Evolutionary conservation across 2,888 invertebrate genomes (phyloP), one percentile per base, ranked within the genome.

Genomic region (Drosophila ustulata): DNA sequence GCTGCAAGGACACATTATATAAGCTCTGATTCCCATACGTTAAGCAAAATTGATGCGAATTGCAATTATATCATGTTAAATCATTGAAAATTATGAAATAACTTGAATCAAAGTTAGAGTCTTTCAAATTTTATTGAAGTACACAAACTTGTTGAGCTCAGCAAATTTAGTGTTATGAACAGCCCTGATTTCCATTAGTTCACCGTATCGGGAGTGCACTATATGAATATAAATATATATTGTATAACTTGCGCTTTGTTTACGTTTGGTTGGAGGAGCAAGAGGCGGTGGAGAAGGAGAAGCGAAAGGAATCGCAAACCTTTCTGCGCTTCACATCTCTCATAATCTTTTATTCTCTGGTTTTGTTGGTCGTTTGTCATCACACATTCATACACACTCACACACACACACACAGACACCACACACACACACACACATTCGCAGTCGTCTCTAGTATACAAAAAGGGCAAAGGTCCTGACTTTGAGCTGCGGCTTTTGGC

Each of bases 321-420:
- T 52, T 57, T 58, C 37, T 52, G 46, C 52, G 58, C 52, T 50
- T 59, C 49, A 67, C 28, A 56, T 58, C 56, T 45, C 43, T 43
- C 66, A 39, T 61, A 70, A 77, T 74, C 64, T 50, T 56, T 64
- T 41, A 43, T 66, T 61, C 52, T 55, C 51, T 57, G 66, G 46
- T 56, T 77, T 61, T 26, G 37, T 53, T 59, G 68, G 52, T 30
- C 62, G 71, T 80, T 83, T 78, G 75, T 71, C 81, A 80, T 74
- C 62, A 26, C 11, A 13, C 43, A 41, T 37, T 37, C n/a, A 32
- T 6, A 23, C 41, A 56, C 30, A 52, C 47, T 55, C 32, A 49
- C 25, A 68, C 32, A 30, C 26, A 52, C 25, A 41, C 30, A 34
- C 26, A 45, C 8, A 18, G 1, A 51, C 32, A 37, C 34, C 8